Percentiles rank a stretch among this genome's conserved stretches.
Evolutionary conservation across 2,888 invertebrate genomes (phyloP).

Genomic region (Hirtodrosophila cameraria): DNA sequence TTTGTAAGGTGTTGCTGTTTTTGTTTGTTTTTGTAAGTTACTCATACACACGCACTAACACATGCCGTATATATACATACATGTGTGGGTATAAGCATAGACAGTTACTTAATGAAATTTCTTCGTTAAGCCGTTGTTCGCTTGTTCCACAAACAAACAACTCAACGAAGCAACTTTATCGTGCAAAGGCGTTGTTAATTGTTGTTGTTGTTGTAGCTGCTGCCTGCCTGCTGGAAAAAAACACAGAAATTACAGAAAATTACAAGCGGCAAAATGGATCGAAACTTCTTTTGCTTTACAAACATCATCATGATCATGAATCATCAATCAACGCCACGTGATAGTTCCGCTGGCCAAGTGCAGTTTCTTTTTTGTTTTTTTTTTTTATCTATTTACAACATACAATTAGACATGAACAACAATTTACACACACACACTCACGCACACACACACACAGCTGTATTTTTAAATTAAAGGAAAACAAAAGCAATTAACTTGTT

Average conservation of each 20-base stretch:
- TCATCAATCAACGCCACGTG: constrained; percentile 13
- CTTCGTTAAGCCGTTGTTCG: constrained; percentile 38
- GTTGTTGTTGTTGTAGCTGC: constrained; percentile 19
- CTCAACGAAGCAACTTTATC: no score
- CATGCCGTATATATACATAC: constrained; percentile 23
- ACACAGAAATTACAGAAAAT: constrained; percentile 49
- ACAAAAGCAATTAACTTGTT: constrained; percentile 46
- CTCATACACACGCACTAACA: constrained; percentile 24
- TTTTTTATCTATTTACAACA: constrained; percentile 26
- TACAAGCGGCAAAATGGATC: constrained; percentile 51
- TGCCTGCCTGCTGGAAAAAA: constrained; percentile 47
- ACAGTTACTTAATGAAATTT: constrained; percentile 23
- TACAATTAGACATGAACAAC: constrained; percentile 36
- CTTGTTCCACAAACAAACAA: constrained; percentile 17
- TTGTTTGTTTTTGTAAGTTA: constrained; percentile 7
- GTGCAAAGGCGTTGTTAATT: constrained; percentile 7
- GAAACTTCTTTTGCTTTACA: constrained; percentile 28
- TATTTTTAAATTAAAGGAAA: constrained; percentile 47
- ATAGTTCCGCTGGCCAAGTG: constrained; percentile 36
- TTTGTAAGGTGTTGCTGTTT: constrained; percentile 12
- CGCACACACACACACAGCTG: constrained; percentile 14
- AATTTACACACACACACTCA: constrained; percentile 29
- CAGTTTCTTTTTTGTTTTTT: not conserved
- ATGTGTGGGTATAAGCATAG: constrained; percentile 10
- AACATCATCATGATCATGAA: constrained; percentile 7